Evolutionary conservation across 2,797 vertebrate species (phyloP).

Genomic region (Poecilia wingei): DNA sequence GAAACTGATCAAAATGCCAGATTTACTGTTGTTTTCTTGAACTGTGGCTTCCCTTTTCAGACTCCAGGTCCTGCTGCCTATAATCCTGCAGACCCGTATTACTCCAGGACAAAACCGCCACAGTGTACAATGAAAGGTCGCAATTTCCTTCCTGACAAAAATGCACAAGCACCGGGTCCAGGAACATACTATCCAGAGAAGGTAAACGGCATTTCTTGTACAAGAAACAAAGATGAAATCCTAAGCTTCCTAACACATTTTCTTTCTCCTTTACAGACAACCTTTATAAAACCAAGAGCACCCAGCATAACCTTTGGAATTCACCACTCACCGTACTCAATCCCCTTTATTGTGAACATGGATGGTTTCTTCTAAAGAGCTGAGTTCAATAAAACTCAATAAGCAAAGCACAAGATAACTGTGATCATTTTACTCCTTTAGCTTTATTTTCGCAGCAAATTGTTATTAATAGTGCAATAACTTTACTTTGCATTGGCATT

Average conservation of each 20-base stretch:
- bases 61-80: constrained; percentile 89
- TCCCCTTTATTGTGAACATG: constrained; percentile 62
- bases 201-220: constrained; percentile 47
- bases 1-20: accelerated
- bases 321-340: constrained; percentile 83
- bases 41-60: constrained; percentile 61
- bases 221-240: background rate
- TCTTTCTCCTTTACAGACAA: constrained; percentile 68
- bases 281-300: constrained; percentile 58
- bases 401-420: background rate
- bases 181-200: constrained; percentile 80
- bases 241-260: background rate
- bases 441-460: background rate
- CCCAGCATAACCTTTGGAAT: constrained; percentile 85
- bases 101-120: constrained; percentile 82
- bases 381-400: constrained; percentile 10
- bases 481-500: background rate
- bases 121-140: constrained; percentile 85
- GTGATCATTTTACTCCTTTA: background rate
- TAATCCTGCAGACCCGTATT: constrained; percentile 74
- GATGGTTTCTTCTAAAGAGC: background rate
- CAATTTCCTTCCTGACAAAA: constrained; percentile 73
- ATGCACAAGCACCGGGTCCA: constrained; percentile 82
- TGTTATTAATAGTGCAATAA: background rate
- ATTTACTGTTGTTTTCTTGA: background rate